A percentile compares a stretch with the other conserved stretches of the same genome.
Evolutionary conservation across 2,888 invertebrate genomes (phyloP).

Genomic region (Ceratothoa steindachneri): DNA sequence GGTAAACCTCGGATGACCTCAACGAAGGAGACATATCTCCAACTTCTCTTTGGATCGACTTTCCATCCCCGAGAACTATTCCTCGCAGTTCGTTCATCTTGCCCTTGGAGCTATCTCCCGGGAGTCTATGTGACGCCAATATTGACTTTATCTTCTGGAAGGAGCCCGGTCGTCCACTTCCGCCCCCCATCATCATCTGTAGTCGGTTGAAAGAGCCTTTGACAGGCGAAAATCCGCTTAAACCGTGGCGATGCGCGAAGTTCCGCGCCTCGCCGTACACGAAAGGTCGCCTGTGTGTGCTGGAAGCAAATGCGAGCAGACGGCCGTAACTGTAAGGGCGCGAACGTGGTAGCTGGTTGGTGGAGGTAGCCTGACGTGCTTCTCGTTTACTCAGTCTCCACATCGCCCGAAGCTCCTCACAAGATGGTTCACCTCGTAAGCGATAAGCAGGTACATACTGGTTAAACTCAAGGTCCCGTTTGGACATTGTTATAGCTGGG

Average conservation of each 20-base stretch:
- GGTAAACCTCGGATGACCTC: slow-evolving; percentile 3
- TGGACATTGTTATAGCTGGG: too few relatives aligned
- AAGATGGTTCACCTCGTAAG: slow-evolving; percentile 65
- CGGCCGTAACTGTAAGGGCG: slow-evolving; percentile 34
- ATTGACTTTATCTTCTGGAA: slow-evolving; percentile 23
- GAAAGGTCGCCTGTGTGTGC: slow-evolving; percentile 6
- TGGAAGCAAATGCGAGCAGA: slow-evolving; percentile 21
- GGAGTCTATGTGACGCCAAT: slow-evolving; percentile 15
- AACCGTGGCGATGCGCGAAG: slow-evolving; percentile 3
- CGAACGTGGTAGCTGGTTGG: slow-evolving; percentile 73
- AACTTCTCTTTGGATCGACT: not conserved
- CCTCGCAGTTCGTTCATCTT: slow-evolving; percentile 18
- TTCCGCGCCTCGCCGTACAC: slow-evolving; percentile 12
- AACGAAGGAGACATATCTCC: not conserved
- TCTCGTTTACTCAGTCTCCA: slow-evolving; percentile 87
- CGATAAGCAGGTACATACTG: slow-evolving; percentile 42
- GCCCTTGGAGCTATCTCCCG: slow-evolving; percentile 24
- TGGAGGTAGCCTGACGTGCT: slow-evolving; percentile 77
- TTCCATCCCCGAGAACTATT: not conserved
- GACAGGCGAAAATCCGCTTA: not conserved
- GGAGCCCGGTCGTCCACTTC: slow-evolving; percentile 21
- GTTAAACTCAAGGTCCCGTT: slow-evolving; percentile 41
- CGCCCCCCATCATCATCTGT: slow-evolving; percentile 20
- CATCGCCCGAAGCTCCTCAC: slow-evolving; percentile 83
- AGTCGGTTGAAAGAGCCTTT: slow-evolving; percentile 27